Conservation (phyloP, 2,113 vertebrate genomes). For the Odocoileus virginianus region DNA sequence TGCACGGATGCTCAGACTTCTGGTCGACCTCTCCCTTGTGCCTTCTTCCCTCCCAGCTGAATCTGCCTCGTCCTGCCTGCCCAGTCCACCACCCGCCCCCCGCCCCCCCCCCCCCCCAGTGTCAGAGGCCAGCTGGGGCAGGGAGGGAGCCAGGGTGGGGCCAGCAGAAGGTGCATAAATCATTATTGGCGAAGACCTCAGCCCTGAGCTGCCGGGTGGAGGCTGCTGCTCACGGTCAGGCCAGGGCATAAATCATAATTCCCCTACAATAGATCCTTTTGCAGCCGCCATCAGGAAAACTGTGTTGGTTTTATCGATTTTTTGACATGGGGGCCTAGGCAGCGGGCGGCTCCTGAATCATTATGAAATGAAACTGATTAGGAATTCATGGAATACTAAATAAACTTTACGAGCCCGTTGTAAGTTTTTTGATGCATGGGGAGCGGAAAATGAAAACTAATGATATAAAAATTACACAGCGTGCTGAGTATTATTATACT, state of each 20-base stretch:
- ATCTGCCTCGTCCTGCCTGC: neutral
- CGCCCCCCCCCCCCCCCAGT: neutral
- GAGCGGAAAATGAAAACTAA: conserved; percentile 93
- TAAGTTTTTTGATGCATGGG: conserved; percentile 94
- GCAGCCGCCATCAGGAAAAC: conserved; percentile 94
- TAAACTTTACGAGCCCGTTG: conserved; percentile 95
- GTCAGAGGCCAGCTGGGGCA: conserved; percentile 57
- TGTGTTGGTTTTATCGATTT: conserved; percentile 98
- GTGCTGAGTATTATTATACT: conserved; percentile 96
- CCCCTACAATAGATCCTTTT: conserved; percentile 98
- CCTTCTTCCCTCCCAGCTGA: neutral
- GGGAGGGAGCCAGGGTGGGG: conserved; percentile 65
- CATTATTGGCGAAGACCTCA: conserved; percentile 99
- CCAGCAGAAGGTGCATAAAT: conserved; percentile 91
- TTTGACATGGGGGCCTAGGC: conserved; percentile 88
- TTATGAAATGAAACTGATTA: conserved; percentile 99
- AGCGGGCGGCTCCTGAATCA: conserved; percentile 90
- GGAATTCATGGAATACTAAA: conserved; percentile 99
- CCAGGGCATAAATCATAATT: conserved; percentile 99
- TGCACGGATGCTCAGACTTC: neutral
- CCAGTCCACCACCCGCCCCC: neutral
- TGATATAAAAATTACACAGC: conserved; percentile 99
- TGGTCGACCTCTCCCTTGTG: neutral
- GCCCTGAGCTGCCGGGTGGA: conserved; percentile 91
- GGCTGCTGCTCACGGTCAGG: conserved; percentile 87